Base-by-base conservation (phyloP, 2,113 vertebrate genomes). In the Notarius lentiginosus region DNA sequence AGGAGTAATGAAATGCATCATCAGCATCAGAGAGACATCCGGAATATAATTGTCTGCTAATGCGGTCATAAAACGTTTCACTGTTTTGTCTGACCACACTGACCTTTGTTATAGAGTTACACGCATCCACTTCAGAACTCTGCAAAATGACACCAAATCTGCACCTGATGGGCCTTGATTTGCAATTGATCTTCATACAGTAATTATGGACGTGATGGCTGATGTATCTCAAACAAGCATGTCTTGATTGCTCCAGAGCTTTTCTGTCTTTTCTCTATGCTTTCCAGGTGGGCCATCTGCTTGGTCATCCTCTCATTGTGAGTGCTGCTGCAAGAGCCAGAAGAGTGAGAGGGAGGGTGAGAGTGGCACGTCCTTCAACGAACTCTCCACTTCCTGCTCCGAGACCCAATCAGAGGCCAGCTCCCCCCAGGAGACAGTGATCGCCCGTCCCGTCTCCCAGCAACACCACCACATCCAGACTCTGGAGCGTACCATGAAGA, bases 381-480 rank as follows among this genome's bases (percentile, higher is more conserved):
- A 99, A 92, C 96, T 99, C 86, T 99, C 98, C 70, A 99, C 97
- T 0, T 99, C 98, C 14, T 99, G 98, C 93, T 99, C 98, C 0
- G 98, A 99, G 94, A 98, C 96, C 94, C 98, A 99, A 91, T 99
- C 98, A 0, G 98, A 99, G 93, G 97, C 97, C 92, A 98, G 97
- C 90, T 99, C 98, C 58, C 98, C 97, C 0, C 97, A 99, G 94
- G 98, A 97, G 90, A 99, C 98, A 0, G 98, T 99, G 92, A 98
- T 99, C 92, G 95, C 96, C 0, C 97, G 97, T 61, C 98, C 98
- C 0, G 96, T 97, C 86, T 95, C 95, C 0, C 96, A 97, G 22
- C 98, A 96, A 88, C 81, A 95, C 93, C 97, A 97, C 93, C 97
- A 97, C 91, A 95, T 97, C 84, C 98, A 99, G 94, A 99, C 98